Base-by-base conservation (phyloP, 1,140 invertebrate genomes). In the Pissodes strobi region DNA sequence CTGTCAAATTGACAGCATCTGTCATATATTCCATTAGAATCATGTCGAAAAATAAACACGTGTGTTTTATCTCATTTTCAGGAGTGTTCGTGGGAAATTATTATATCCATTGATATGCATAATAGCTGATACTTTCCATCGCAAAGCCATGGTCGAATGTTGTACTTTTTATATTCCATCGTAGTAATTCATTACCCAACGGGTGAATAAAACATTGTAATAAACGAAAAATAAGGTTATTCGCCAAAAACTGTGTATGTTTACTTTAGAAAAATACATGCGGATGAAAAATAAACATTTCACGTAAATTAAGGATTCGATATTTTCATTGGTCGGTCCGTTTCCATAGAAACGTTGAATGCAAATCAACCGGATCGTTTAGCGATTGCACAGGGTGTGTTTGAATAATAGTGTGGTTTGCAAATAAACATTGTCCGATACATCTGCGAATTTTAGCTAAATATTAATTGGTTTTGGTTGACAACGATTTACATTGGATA, bases 241-340 rank as follows among this genome's bases (percentile, higher is more conserved):
- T 21, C 46, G 46, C 22, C n/a, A 49, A 49, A 49, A 49, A 9
- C 9, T 37, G 41, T 45, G 18, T 19, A 49, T 49, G 46, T 49
- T 49, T 49, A 22, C 46, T 49, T 12, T 49, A 18, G 18, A 2
- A 49, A 49, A 49, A 22, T 49, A 49, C 46, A 49, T 25, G 22
- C 12, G 18, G 46, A 49, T 49, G 46, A 23, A 49, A 49, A 49
- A 25, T 49, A 49, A 49, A 49, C 46, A 49, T 49, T 49, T 49
- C 21, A 19, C 21, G 46, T 49, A 49, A 49, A 49, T 49, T 49
- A 49, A 12, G 22, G 21, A 49, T 21, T 25, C 19, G 46, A 18
- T 23, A 22, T 49, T 49, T 12, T 15, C 18, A 49, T 49, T 49
- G 46, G 46, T 25, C 18, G 13, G 30, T 10, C 30, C 13, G 30